Percentiles rank a stretch among this genome's conserved stretches.
Conservation (phyloP, 1,140 invertebrate species). For the Drosophila watanabei region DNA sequence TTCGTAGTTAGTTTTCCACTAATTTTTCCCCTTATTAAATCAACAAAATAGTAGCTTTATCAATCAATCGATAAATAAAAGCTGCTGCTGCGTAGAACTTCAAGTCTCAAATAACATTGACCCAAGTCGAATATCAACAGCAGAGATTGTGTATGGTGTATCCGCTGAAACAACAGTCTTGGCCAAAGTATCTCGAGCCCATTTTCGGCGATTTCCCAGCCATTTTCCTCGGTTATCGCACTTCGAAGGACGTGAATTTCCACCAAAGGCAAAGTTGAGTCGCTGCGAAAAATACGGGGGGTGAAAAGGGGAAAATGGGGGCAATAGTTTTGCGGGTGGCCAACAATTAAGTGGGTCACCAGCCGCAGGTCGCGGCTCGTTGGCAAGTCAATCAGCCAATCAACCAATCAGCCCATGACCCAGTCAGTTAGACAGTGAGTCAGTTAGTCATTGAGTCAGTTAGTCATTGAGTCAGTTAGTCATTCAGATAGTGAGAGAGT, state of each 20-base stretch:
- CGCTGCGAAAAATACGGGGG: background rate
- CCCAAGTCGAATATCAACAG: conserved; percentile 29
- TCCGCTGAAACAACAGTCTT: conserved; percentile 31
- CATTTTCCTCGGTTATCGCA: conserved; percentile 36
- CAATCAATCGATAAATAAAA: conserved; percentile 11
- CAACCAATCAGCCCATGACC: conserved; percentile 39
- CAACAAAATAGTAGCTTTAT: too few relatives aligned
- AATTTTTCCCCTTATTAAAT: too few relatives aligned
- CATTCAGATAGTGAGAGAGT: background rate
- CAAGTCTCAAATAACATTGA: conserved; percentile 34
- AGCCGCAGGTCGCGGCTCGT: conserved; percentile 57
- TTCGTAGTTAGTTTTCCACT: background rate
- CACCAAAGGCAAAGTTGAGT: conserved; percentile 17
- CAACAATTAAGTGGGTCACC: conserved; percentile 70
- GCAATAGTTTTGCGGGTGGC: conserved; percentile 44
- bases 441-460: background rate
- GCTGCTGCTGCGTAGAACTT: background rate
- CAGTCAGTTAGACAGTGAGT: conserved; percentile 13
- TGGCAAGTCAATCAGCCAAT: conserved; percentile 79
- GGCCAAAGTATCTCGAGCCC: conserved; percentile 30
- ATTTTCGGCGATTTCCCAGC: background rate
- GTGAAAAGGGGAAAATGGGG: background rate
- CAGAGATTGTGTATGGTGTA: conserved; percentile 31
- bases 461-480: background rate
- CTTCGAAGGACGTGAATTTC: conserved; percentile 26